Conservation (phyloP, 2,797 vertebrate species). For the Eulemur rubriventer region DNA sequence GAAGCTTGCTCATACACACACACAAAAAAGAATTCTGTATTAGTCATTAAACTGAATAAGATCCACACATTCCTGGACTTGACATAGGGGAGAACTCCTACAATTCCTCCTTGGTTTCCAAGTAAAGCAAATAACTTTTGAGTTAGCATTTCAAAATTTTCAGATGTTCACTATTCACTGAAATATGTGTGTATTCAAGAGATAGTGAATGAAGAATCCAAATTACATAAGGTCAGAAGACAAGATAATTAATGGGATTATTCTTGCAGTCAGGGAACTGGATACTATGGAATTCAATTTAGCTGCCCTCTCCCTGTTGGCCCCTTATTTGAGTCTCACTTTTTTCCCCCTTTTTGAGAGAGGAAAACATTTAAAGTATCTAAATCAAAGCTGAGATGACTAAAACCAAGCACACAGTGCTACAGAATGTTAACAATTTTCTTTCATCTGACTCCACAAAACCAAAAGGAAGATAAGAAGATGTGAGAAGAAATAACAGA, state of each 20-base stretch:
- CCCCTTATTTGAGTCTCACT: constrained; percentile 1
- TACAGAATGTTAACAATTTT: constrained; percentile 27
- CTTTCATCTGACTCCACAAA: constrained; percentile 55
- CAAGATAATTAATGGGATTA: constrained; percentile 49
- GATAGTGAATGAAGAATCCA: constrained; percentile 8
- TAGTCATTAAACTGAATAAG: constrained; percentile 31
- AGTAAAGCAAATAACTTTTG: constrained; percentile 78
- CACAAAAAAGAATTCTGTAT: constrained; percentile 14
- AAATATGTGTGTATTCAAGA: constrained; percentile 15
- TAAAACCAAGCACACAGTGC: constrained; percentile 32
- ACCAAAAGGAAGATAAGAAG: constrained; percentile 42
- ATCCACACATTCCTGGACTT: constrained; percentile 11
- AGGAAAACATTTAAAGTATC: constrained; percentile 58
- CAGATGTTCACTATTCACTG: constrained; percentile 27
- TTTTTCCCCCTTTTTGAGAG: background rate
- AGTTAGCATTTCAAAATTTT: constrained; percentile 76
- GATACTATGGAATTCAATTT: background rate
- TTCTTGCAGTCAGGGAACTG: background rate
- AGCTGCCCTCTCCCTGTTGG: background rate
- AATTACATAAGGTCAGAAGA: constrained; percentile 28
- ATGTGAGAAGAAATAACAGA: constrained; percentile 49
- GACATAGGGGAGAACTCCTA: background rate
- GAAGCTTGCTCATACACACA: background rate
- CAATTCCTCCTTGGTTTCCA: constrained; percentile 48
- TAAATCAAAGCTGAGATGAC: constrained; percentile 41